phyloP scores from a whole-genome alignment of 1,140 invertebrate species.

The Tetranychus urticae region DNA sequence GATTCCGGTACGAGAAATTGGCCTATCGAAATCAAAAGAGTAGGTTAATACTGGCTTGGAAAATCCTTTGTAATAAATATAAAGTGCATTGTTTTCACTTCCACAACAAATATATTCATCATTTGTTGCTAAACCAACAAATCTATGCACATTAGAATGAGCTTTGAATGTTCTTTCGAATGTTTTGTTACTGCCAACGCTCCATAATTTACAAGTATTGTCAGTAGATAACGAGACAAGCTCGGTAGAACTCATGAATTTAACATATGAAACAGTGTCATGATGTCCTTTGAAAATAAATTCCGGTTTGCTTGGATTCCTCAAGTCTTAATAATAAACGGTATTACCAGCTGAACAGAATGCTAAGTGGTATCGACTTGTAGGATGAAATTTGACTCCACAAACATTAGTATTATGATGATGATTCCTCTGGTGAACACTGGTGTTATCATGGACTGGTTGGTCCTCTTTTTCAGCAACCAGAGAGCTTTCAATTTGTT shows the following conservation, averaged over 20 bases:
- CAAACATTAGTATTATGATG: slow-evolving; percentile 63
- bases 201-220: slow-evolving; percentile 81
- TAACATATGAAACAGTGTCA: slow-evolving; percentile 88
- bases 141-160: slow-evolving; percentile 89
- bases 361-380: slow-evolving; percentile 56
- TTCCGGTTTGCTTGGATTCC: slow-evolving; percentile 56
- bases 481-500: too few relatives aligned
- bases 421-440: too few relatives aligned
- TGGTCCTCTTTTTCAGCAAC: too few relatives aligned
- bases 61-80: slow-evolving; percentile 76
- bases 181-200: slow-evolving; percentile 41
- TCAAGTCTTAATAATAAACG: slow-evolving; percentile 84
- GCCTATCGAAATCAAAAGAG: slow-evolving; percentile 58
- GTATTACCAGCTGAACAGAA: slow-evolving; percentile 91
- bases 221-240: slow-evolving; percentile 88
- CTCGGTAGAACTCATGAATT: slow-evolving; percentile 67
- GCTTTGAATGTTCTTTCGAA: slow-evolving; percentile 71
- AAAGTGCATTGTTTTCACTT: slow-evolving; percentile 81
- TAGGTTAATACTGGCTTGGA: slow-evolving; percentile 64
- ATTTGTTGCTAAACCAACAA: slow-evolving; percentile 84
- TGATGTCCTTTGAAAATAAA: slow-evolving; percentile 69
- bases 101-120: slow-evolving; percentile 84
- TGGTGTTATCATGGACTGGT: too few relatives aligned
- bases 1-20: slow-evolving; percentile 5
- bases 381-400: slow-evolving; percentile 86